Percentiles rank a stretch among this genome's conserved stretches.
phyloP scores from a whole-genome alignment of 2,113 vertebrate genomes.

The Actinemys pallida region DNA sequence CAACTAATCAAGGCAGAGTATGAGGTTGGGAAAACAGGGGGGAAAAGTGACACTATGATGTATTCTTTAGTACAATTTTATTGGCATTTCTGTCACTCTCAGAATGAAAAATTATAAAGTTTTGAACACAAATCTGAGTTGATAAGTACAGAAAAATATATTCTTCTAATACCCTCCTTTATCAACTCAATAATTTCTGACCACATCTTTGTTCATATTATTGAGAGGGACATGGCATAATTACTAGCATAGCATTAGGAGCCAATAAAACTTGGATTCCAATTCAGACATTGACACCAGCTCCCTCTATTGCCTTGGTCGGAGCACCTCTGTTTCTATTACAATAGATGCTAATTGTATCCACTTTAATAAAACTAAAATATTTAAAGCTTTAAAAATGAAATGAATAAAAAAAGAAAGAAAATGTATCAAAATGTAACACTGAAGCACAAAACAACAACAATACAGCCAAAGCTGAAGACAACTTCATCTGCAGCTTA shows the following conservation, averaged over 20 bases:
- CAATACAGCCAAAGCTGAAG: background rate
- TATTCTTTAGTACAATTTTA: background rate
- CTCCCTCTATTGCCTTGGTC: background rate
- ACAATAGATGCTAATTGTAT: background rate
- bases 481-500: background rate
- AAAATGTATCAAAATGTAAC: background rate
- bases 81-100: background rate
- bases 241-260: background rate
- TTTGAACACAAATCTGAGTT: background rate
- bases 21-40: background rate
- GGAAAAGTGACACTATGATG: background rate
- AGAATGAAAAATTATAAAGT: background rate
- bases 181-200: background rate
- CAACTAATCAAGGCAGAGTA: background rate
- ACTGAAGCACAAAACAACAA: background rate
- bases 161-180: background rate
- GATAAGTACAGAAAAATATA: background rate
- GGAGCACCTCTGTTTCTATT: background rate
- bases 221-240: background rate
- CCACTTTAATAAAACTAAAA: background rate
- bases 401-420: background rate
- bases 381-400: background rate
- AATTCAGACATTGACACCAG: background rate
- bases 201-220: background rate
- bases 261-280: accelerated